Conservation (phyloP, 1,140 invertebrate species). For the Drosophila funebris region DNA sequence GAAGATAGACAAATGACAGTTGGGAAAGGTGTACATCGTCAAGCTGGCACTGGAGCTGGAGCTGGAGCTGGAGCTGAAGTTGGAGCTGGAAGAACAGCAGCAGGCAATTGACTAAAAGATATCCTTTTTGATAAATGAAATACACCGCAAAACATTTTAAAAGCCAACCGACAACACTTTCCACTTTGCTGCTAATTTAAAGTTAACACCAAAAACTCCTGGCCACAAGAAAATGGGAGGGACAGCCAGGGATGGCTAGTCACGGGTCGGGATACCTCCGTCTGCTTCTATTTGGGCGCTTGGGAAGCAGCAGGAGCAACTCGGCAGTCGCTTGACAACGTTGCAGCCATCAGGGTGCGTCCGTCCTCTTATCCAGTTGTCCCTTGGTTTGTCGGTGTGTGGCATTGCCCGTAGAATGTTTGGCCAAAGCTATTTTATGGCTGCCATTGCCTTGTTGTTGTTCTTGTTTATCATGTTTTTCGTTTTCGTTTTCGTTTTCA, state of each 20-base stretch:
- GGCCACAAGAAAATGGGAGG: conserved; percentile 66
- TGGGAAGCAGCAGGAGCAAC: background rate
- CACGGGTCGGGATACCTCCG: background rate
- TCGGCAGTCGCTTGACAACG: conserved; percentile 9
- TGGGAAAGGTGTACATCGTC: conserved; percentile 35
- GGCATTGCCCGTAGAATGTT: conserved; percentile 36
- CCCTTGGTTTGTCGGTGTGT: conserved; percentile 42
- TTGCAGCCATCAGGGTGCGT: conserved; percentile 13
- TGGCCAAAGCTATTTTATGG: conserved; percentile 66
- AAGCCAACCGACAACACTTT: conserved; percentile 82
- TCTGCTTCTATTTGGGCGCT: background rate
- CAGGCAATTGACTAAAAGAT: conserved; percentile 58
- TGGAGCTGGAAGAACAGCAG: background rate
- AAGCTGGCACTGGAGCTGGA: background rate
- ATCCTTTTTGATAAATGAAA: conserved; percentile 77
- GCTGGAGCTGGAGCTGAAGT: background rate
- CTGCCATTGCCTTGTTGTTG: conserved; percentile 18
- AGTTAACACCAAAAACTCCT: conserved; percentile 76
- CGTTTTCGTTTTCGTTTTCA: conserved; percentile 30
- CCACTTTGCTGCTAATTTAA: conserved; percentile 81
- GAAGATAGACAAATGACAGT: conserved; percentile 60
- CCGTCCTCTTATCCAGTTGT: conserved; percentile 1
- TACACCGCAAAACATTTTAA: conserved; percentile 80
- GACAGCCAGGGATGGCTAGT: conserved; percentile 6
- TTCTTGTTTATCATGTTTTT: conserved; percentile 36